Evolutionary conservation across 2,888 invertebrate species (phyloP).

Genomic region (Drosophila parthenogenetica): DNA sequence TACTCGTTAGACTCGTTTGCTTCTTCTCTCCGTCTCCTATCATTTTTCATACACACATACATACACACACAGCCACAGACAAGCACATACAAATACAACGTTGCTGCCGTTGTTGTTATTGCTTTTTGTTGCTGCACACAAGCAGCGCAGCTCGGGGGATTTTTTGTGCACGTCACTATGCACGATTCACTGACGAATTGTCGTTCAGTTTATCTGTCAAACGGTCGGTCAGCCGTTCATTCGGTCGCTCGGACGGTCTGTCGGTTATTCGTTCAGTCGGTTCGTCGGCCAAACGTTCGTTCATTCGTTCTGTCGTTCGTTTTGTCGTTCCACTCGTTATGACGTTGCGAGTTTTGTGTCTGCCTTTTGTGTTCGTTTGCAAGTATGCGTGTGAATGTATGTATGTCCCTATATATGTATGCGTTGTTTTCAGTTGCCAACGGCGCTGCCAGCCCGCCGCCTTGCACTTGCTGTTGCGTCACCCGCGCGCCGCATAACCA

Average conservation of each 20-base stretch:
- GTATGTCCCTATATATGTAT: constrained; percentile 24
- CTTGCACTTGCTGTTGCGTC: constrained; percentile 80
- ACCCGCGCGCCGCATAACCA: constrained; percentile 64
- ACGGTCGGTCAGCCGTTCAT: constrained; percentile 10
- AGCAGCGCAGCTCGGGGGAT: constrained; percentile 48
- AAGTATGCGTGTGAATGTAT: constrained; percentile 6
- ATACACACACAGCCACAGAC: constrained; percentile 20
- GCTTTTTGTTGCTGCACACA: constrained; percentile 35
- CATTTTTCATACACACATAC: constrained; percentile 62
- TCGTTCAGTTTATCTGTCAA: constrained; percentile 5
- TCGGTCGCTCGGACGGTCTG: constrained; percentile 25
- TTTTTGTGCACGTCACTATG: constrained; percentile 71
- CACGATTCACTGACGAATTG: constrained; percentile 44
- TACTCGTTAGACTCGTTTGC: constrained; percentile 72
- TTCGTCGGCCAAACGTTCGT: constrained; percentile 21
- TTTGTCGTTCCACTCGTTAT: constrained; percentile 67
- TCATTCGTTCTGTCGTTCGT: constrained; percentile 38
- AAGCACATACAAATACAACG: constrained; percentile 26
- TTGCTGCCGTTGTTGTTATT: constrained; percentile 31
- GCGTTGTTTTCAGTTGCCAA: constrained; percentile 69
- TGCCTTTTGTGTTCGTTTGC: constrained; percentile 34
- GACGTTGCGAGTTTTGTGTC: constrained; percentile 77
- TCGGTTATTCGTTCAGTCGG: constrained; percentile 30
- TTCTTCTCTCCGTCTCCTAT: constrained; percentile 58
- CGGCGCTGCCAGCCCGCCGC: constrained; percentile 61